phyloP scores from a whole-genome alignment of 2,113 vertebrate species.

The Coryphaenoides rupestris region DNA sequence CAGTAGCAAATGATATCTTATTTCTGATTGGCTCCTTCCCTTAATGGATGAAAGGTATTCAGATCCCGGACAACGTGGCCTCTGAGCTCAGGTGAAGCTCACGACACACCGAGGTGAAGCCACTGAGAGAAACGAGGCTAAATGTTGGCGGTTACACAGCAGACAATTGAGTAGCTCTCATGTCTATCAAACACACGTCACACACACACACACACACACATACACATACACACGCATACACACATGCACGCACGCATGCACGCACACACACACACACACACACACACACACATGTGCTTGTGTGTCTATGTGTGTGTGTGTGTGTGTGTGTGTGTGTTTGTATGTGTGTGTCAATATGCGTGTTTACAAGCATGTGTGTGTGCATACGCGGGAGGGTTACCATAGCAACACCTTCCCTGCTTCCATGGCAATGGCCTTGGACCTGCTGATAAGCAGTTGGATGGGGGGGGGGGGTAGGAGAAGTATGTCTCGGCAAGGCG shows the following conservation, averaged over 20 bases:
- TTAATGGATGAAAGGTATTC: too few species aligned
- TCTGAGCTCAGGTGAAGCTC: too few species aligned
- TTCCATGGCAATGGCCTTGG: constrained; percentile 46
- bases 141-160: too few species aligned
- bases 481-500: background rate
- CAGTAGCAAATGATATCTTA: too few species aligned
- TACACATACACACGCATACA: too few species aligned
- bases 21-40: too few species aligned
- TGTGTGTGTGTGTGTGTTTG: background rate
- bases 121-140: too few species aligned
- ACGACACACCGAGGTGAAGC: too few species aligned
- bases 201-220: background rate
- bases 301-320: background rate
- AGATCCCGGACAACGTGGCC: too few species aligned
- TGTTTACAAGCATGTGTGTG: constrained; percentile 1
- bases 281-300: background rate
- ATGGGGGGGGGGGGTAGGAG: constrained; percentile 26
- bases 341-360: background rate
- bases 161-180: too few species aligned
- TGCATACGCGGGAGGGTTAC: constrained; percentile 16
- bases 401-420: constrained; percentile 24
- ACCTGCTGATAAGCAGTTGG: constrained; percentile 21
- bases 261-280: too few species aligned
- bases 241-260: background rate
- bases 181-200: background rate